Percentiles rank a stretch among this genome's conserved stretches.
Conservation (phyloP, 2,888 invertebrate genomes). For the Dorcus parallelipipedus region DNA sequence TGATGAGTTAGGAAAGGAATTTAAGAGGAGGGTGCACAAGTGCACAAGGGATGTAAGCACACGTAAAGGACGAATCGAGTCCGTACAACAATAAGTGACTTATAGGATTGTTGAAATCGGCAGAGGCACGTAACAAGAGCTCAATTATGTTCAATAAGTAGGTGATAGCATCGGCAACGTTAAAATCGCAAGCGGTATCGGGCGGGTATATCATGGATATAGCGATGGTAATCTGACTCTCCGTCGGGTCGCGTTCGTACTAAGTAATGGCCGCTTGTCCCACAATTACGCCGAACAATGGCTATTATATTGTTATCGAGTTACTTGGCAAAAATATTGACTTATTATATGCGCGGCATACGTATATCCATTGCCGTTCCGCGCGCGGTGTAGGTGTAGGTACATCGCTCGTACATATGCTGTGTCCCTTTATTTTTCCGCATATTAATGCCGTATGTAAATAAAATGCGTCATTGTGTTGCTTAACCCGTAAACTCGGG, state of each 20-base stretch:
- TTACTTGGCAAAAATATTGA: slow-evolving; percentile 48
- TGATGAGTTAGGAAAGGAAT: too few relatives aligned
- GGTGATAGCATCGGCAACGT: slow-evolving; percentile 39
- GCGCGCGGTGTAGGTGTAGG: slow-evolving; percentile 37
- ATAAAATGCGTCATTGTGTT: slow-evolving; percentile 11
- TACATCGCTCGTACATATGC: slow-evolving; percentile 36
- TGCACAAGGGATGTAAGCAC: too few relatives aligned
- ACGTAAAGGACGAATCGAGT: too few relatives aligned
- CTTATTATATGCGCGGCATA: slow-evolving; percentile 45
- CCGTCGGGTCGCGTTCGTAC: slow-evolving; percentile 33
- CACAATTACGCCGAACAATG: slow-evolving; percentile 50
- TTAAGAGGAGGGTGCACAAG: too few relatives aligned
- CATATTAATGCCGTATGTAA: slow-evolving; percentile 11
- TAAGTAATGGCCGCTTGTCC: slow-evolving; percentile 48
- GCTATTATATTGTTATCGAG: slow-evolving; percentile 50
- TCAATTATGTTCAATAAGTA: slow-evolving; percentile 48
- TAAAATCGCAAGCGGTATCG: slow-evolving; percentile 32
- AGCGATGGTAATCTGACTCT: slow-evolving; percentile 42
- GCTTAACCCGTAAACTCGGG: slow-evolving; percentile 5
- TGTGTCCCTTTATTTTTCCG: slow-evolving; percentile 28
- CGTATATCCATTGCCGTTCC: slow-evolving; percentile 29
- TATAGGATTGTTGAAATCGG: too few relatives aligned
- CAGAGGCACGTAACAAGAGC: slow-evolving; percentile 31
- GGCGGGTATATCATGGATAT: slow-evolving; percentile 34
- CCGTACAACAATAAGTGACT: too few relatives aligned